Evolutionary conservation across 1,140 invertebrate species (phyloP).

Genomic region (Apis cerana): DNA sequence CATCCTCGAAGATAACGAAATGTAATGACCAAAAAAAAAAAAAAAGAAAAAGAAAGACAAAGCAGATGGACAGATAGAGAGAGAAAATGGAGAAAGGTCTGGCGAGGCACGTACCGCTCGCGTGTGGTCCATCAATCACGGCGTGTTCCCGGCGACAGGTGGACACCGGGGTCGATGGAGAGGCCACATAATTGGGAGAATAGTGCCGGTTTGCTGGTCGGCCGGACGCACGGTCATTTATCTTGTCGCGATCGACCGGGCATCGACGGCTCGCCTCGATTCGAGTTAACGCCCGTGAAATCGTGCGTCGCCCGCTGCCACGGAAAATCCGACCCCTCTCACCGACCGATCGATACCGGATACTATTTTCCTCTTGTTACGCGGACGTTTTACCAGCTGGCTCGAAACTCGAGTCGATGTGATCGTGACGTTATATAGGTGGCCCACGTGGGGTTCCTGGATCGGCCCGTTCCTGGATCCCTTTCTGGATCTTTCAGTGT

Average conservation of each 20-base stretch:
- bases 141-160: conserved; percentile 71
- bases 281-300: conserved; percentile 69
- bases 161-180: conserved; percentile 72
- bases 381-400: conserved; percentile 45
- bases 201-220: conserved; percentile 72
- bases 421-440: conserved; percentile 6
- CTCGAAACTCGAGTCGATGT: conserved; percentile 24
- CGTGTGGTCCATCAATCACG: conserved; percentile 73
- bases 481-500: not conserved
- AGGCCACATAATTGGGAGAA: conserved; percentile 74
- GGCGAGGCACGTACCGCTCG: conserved; percentile 56
- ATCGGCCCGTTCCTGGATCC: not conserved
- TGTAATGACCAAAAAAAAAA: too few species aligned
- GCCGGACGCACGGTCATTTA: conserved; percentile 72
- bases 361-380: conserved; percentile 51
- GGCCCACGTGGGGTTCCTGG: not conserved
- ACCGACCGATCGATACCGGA: conserved; percentile 44
- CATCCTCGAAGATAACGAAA: too few species aligned
- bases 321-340: conserved; percentile 63
- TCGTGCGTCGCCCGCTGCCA: conserved; percentile 64
- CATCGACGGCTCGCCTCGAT: conserved; percentile 70
- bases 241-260: conserved; percentile 70
- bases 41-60: too few species aligned
- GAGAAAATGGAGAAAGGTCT: not conserved
- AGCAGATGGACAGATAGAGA: not conserved